A percentile compares a stretch with the other conserved stretches of the same genome.
Evolutionary conservation across 2,888 invertebrate species (phyloP).

Genomic region (Agrochola lota): DNA sequence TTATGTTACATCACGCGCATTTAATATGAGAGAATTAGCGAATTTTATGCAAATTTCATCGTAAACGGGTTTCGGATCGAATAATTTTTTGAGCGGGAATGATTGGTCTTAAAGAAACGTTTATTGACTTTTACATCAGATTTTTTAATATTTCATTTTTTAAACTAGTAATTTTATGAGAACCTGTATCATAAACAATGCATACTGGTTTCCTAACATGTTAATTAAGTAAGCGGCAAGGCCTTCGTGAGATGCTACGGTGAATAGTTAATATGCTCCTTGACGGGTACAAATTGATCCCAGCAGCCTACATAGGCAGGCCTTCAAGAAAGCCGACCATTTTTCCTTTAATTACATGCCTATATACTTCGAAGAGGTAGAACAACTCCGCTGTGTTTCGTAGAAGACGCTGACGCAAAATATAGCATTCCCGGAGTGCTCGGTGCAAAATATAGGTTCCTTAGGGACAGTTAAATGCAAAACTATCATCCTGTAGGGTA

Average conservation of each 20-base stretch:
- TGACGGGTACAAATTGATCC: slow-evolving; percentile 58
- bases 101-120: slow-evolving; percentile 23
- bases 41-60: slow-evolving; percentile 42
- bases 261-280: slow-evolving; percentile 56
- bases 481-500: too few relatives aligned
- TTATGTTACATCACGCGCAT: neutral
- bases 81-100: slow-evolving; percentile 19
- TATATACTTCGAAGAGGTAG: neutral
- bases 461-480: neutral
- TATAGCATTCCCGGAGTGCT: neutral
- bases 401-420: slow-evolving; percentile 8
- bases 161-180: neutral
- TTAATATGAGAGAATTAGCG: slow-evolving; percentile 2
- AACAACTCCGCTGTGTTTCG: neutral
- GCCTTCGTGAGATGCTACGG: slow-evolving; percentile 30
- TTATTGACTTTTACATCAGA: slow-evolving; percentile 6
- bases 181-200: slow-evolving; percentile 19
- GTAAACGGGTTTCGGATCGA: slow-evolving; percentile 38
- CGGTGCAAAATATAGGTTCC: slow-evolving; percentile 18
- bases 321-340: slow-evolving; percentile 33
- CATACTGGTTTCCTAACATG: slow-evolving; percentile 27
- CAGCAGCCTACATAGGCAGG: slow-evolving; percentile 1
- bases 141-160: neutral
- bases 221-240: slow-evolving; percentile 49
- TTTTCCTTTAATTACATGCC: slow-evolving; percentile 47